phyloP scores from a whole-genome alignment of 1,140 invertebrate genomes.

The Heterodera carotae region DNA sequence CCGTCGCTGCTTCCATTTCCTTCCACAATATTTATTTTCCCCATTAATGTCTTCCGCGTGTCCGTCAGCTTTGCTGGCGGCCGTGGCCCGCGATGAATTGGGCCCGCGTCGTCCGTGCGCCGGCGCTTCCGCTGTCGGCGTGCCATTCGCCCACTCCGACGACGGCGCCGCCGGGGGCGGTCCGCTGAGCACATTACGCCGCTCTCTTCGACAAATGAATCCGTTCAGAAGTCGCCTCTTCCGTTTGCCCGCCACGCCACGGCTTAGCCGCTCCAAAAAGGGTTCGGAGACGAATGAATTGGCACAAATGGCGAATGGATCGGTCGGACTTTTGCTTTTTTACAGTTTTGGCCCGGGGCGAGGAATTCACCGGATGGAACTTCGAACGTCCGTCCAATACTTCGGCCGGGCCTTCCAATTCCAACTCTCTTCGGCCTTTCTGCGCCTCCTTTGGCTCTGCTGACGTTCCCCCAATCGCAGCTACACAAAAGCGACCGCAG shows the following conservation, averaged over 20 bases:
- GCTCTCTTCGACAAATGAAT: slow-evolving; percentile 62
- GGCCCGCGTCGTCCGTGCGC: background rate
- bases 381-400: slow-evolving; percentile 52
- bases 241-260: slow-evolving; percentile 55
- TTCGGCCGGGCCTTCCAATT: background rate
- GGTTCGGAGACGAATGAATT: slow-evolving; percentile 33
- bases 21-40: background rate
- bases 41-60: background rate
- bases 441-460: slow-evolving; percentile 3
- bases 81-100: slow-evolving; percentile 5
- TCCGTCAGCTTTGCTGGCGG: background rate
- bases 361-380: slow-evolving; percentile 57
- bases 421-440: background rate
- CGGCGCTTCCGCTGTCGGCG: background rate
- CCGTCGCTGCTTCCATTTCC: background rate
- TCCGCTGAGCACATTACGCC: slow-evolving; percentile 38
- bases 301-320: background rate
- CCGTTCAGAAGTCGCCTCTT: slow-evolving; percentile 57
- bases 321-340: background rate
- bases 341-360: slow-evolving; percentile 51
- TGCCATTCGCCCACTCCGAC: background rate
- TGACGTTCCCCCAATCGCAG: slow-evolving; percentile 12
- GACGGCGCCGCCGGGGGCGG: slow-evolving; percentile 4
- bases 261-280: slow-evolving; percentile 51
- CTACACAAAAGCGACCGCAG: background rate